Evolutionary conservation across 2,797 vertebrate genomes (phyloP).

Genomic region (Buceros bicornis): DNA sequence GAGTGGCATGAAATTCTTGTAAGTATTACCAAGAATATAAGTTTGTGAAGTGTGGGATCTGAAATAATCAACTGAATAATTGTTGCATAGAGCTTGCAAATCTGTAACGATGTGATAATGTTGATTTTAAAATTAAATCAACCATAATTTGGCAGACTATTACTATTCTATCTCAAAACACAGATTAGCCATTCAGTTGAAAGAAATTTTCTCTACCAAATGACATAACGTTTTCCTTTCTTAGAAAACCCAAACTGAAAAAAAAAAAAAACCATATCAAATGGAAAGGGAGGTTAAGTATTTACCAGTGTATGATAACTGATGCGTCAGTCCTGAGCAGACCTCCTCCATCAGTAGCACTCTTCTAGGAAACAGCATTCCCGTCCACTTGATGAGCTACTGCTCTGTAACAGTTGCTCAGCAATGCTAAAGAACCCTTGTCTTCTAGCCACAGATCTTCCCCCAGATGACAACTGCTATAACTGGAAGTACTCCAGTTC

Average conservation of each 20-base stretch:
- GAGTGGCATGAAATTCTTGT: neutral
- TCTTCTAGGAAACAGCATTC: neutral
- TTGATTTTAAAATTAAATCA: conserved; percentile 45
- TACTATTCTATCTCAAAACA: conserved; percentile 6
- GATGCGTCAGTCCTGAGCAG: neutral
- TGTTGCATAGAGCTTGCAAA: conserved; percentile 15
- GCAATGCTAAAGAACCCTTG: neutral
- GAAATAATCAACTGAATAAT: conserved; percentile 34
- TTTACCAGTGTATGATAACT: neutral
- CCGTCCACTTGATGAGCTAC: neutral
- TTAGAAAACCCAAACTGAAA: neutral
- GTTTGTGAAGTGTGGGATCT: neutral
- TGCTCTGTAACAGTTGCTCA: neutral
- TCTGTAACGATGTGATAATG: conserved; percentile 11
- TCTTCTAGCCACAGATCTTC: neutral
- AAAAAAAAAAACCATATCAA: neutral
- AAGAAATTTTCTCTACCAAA: neutral
- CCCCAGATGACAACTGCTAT: neutral
- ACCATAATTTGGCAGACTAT: neutral
- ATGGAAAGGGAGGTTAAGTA: neutral
- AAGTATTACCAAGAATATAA: neutral
- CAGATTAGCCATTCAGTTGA: neutral
- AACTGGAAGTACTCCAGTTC: neutral
- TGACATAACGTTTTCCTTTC: neutral
- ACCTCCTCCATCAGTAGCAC: neutral